phyloP scores from a whole-genome alignment of 2,888 invertebrate genomes.

The Ormia ochracea region DNA sequence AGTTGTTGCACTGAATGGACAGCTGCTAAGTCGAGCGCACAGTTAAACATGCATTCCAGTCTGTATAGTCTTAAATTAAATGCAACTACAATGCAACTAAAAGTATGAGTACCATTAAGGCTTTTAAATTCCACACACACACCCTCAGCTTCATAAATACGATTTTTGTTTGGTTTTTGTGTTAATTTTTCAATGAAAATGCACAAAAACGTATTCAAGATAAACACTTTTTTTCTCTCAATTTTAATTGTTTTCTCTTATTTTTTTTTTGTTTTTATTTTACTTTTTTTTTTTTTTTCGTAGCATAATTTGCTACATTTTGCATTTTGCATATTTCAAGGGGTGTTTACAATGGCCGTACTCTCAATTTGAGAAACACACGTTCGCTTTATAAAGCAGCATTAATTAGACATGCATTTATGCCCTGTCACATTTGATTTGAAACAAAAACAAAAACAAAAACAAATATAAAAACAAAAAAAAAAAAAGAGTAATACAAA shows the following conservation, averaged over 20 bases:
- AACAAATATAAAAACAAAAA: too few species aligned
- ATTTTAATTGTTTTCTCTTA: conserved; percentile 20
- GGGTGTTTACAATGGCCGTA: conserved; percentile 34
- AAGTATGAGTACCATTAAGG: conserved; percentile 39
- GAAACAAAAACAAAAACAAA: not conserved
- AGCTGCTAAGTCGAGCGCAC: conserved; percentile 28
- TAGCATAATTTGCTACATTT: conserved; percentile 45
- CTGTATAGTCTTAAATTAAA: not conserved
- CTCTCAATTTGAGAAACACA: not conserved
- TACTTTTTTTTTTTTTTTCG: not conserved
- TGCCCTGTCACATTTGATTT: conserved; percentile 1
- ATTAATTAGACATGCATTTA: conserved; percentile 20
- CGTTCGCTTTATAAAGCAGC: not conserved
- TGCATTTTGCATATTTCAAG: not conserved
- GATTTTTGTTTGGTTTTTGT: conserved; percentile 7
- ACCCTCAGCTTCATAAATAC: conserved; percentile 11
- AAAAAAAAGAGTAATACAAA: too few species aligned
- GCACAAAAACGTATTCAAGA: conserved; percentile 4
- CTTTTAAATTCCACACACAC: conserved; percentile 18
- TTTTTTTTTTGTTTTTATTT: not conserved
- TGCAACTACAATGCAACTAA: conserved; percentile 20
- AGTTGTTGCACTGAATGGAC: conserved; percentile 1
- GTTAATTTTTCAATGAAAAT: conserved; percentile 31
- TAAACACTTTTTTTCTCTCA: conserved; percentile 9
- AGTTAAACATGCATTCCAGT: not conserved